Percentiles rank a stretch among this genome's conserved stretches.
Evolutionary conservation across 2,113 vertebrate species (phyloP).

Genomic region (Hemiprocne comata): DNA sequence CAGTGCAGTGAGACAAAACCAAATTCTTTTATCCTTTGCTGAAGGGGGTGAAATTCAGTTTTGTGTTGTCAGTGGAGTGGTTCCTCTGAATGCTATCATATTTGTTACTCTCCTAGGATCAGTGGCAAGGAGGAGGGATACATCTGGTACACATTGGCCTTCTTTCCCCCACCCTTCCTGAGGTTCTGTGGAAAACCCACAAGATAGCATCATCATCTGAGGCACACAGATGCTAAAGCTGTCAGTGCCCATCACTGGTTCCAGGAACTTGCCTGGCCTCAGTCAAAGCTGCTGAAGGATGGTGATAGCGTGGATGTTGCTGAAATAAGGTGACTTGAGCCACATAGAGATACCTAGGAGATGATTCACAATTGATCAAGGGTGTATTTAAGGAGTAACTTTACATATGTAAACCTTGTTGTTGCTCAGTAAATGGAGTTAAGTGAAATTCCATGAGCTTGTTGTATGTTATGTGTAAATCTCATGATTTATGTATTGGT

Average conservation of each 20-base stretch:
- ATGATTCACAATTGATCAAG: not conserved
- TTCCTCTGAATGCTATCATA: not conserved
- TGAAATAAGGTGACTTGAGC: not conserved
- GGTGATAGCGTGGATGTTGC: not conserved
- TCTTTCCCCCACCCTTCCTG: not conserved
- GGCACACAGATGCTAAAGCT: not conserved
- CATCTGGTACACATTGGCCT: fast-evolving
- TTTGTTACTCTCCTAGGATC: too few species aligned
- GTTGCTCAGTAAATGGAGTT: not conserved
- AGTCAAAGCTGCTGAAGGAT: not conserved
- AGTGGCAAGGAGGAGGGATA: not conserved
- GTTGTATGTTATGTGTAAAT: fast-evolving
- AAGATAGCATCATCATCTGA: not conserved
- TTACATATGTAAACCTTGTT: not conserved
- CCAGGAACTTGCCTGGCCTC: not conserved
- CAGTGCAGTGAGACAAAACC: not conserved
- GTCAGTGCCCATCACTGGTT: not conserved
- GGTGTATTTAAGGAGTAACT: not conserved
- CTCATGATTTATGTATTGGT: not conserved
- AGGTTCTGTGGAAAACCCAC: not conserved
- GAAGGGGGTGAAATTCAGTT: not conserved
- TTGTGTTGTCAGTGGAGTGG: not conserved
- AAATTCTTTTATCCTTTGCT: not conserved
- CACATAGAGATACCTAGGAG: not conserved
- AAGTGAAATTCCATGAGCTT: not conserved